These are phyloP conservation scores for Notamacropus eugenii DNA, from an alignment of 2,797 vertebrate species.

Conservation along the genomic window DNA sequence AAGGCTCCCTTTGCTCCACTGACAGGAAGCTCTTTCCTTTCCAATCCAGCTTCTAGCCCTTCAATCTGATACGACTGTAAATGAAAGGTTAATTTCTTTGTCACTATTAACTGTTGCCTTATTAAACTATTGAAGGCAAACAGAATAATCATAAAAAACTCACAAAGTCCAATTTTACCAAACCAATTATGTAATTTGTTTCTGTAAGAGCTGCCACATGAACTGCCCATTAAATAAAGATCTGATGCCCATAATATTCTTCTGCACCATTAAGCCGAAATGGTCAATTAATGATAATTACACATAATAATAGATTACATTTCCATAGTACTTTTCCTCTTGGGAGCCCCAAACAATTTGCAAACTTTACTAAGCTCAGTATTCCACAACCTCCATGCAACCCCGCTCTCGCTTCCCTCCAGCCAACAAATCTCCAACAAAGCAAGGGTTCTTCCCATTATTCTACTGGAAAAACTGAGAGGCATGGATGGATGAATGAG, in stretches of 20 bases:
- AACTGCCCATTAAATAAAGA: conserved; percentile 42
- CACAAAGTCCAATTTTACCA: conserved; percentile 49
- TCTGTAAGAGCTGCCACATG: conserved; percentile 56
- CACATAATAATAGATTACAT: not conserved
- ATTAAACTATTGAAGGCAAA: not conserved
- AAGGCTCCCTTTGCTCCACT: not conserved
- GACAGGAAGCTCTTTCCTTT: not conserved
- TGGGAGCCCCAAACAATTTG: not conserved
- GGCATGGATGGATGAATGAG: not conserved
- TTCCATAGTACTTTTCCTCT: not conserved
- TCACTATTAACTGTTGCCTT: not conserved
- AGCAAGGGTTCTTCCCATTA: not conserved
- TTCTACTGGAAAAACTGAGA: not conserved
- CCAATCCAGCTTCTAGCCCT: not conserved
- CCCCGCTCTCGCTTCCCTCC: not conserved
- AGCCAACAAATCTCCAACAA: not conserved
- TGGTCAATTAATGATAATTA: conserved; percentile 50
- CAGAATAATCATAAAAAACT: not conserved
- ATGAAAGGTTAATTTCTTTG: not conserved
- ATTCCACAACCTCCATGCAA: not conserved
- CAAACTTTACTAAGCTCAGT: not conserved
- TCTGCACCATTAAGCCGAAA: not conserved
- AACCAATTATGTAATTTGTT: conserved; percentile 76
- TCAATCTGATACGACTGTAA: not conserved
- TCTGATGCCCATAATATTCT: not conserved